These are phyloP conservation scores for Aethes cnicana DNA, from an alignment of 2,888 invertebrate genomes.

Conservation along the genomic window DNA sequence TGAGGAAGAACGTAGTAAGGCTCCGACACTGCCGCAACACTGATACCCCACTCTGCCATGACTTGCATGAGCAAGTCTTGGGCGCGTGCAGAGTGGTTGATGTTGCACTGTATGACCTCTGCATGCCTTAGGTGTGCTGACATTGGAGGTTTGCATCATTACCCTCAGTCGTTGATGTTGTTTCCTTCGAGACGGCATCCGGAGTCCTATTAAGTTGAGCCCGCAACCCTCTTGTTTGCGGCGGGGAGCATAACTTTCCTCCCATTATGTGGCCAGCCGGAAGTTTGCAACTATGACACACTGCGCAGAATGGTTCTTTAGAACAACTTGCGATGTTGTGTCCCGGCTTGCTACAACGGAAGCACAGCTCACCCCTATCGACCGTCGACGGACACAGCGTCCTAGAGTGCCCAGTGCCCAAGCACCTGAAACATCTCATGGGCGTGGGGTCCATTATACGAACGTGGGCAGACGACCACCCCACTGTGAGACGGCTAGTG, in stretches of 20 bases:
- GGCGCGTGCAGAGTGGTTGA: too few relatives aligned
- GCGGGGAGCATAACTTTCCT: neutral
- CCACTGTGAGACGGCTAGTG: neutral
- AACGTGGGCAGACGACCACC: constrained; percentile 7
- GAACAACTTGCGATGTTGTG: constrained; percentile 2
- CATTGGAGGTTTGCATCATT: too few relatives aligned
- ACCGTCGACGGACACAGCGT: neutral
- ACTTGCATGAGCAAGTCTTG: too few relatives aligned
- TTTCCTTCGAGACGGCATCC: neutral
- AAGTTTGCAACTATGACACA: too few relatives aligned
- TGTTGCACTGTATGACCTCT: too few relatives aligned
- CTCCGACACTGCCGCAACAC: constrained; percentile 33
- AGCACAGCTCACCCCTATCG: constrained; percentile 23
- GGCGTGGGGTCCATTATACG: neutral
- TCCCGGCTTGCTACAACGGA: constrained; percentile 16
- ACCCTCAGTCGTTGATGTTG: neutral
- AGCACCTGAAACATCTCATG: constrained; percentile 3
- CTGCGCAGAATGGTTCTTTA: neutral
- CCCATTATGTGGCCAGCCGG: neutral
- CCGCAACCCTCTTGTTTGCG: neutral
- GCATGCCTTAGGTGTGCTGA: neutral
- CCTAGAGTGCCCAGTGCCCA: constrained; percentile 1
- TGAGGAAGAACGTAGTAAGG: constrained; percentile 29
- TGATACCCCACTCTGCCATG: too few relatives aligned
- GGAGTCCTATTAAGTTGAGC: too few relatives aligned